Percentiles rank a stretch among this genome's conserved stretches.
Evolutionary conservation across 2,888 invertebrate species (phyloP).

Genomic region (Nezara viridula): DNA sequence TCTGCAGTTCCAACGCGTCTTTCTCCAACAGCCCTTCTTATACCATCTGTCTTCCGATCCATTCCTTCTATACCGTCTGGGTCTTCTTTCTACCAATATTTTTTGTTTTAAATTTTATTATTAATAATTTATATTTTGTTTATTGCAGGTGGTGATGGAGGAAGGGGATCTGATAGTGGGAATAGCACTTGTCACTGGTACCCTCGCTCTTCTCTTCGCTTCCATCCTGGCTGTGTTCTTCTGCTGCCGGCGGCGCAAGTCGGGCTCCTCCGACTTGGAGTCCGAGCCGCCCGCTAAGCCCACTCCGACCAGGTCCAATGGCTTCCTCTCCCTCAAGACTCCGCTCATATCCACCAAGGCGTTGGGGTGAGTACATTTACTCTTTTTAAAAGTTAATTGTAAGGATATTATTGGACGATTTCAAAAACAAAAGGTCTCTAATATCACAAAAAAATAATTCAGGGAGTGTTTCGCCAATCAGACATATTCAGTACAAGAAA

Average conservation of each 20-base stretch:
- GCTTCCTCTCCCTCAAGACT: conserved; percentile 79
- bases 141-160: conserved; percentile 74
- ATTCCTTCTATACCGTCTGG: no score
- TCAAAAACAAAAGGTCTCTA: no score
- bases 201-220: conserved; percentile 74
- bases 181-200: conserved; percentile 76
- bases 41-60: no score
- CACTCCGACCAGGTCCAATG: conserved; percentile 72
- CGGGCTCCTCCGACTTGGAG: conserved; percentile 67
- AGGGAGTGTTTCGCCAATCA: no score
- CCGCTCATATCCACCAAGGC: conserved; percentile 82
- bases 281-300: conserved; percentile 47
- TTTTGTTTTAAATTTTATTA: no score
- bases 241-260: conserved; percentile 73
- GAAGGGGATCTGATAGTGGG: conserved; percentile 78
- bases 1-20: no score
- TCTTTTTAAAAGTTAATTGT: no score
- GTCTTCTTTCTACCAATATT: no score
- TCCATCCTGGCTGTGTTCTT: conserved; percentile 74
- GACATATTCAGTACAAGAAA: no score
- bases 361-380: conserved; percentile 76
- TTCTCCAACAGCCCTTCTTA: no score
- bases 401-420: no score
- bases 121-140: background rate
- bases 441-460: no score